Evolutionary conservation across 2,113 vertebrate species (phyloP).

Genomic region (Colius striatus): DNA sequence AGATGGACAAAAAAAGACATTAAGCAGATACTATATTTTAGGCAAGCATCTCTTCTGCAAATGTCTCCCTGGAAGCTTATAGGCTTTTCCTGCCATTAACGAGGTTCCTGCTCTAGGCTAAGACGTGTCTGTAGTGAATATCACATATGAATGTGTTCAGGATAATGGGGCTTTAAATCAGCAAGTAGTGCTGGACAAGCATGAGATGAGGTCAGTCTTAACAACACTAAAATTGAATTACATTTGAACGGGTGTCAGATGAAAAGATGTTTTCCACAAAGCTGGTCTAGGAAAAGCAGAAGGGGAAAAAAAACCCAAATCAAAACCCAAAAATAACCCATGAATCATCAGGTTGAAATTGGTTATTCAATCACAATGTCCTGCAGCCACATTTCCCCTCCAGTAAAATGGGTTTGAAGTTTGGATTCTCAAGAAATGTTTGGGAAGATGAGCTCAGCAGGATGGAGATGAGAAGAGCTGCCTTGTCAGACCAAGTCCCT

Average conservation of each 20-base stretch:
- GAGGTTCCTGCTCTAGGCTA: background rate
- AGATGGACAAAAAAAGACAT: conserved; percentile 16
- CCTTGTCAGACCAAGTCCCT: background rate
- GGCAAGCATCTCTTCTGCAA: conserved; percentile 8
- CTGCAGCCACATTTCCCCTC: background rate
- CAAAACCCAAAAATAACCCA: background rate
- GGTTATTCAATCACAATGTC: background rate
- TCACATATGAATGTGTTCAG: background rate
- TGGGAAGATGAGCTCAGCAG: background rate
- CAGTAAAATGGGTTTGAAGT: background rate
- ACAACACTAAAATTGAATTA: conserved; percentile 9
- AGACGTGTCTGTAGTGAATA: background rate
- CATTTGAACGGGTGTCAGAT: conserved; percentile 6
- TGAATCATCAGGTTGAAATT: conserved; percentile 6
- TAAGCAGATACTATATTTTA: conserved; percentile 30
- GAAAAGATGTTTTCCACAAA: background rate
- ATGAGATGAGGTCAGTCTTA: background rate
- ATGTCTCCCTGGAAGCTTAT: conserved; percentile 9
- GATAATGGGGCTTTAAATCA: conserved; percentile 17
- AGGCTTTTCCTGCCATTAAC: conserved; percentile 39
- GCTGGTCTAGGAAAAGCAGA: background rate
- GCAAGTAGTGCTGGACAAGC: background rate
- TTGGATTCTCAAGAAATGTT: background rate
- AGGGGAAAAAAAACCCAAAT: background rate
- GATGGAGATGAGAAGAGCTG: background rate